phyloP scores from a whole-genome alignment of 2,113 vertebrate genomes.

The Chelonoidis abingdonii region DNA sequence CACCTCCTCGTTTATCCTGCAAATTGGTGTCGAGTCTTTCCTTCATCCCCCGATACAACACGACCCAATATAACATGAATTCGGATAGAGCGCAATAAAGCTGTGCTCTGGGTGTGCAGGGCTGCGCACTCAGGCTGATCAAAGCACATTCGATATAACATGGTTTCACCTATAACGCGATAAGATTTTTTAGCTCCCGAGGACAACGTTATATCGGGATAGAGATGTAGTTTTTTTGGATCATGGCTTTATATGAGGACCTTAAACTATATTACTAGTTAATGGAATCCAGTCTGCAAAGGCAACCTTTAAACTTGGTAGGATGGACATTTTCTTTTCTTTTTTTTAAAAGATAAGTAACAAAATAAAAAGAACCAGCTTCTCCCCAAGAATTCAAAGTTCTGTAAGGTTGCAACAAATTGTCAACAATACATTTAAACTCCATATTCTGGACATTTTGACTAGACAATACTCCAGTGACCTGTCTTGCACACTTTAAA shows the following conservation, averaged over 20 bases:
- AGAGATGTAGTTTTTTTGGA: background rate
- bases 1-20: too few species aligned
- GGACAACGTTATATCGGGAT: too few species aligned
- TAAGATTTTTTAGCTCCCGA: too few species aligned
- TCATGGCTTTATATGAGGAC: slow-evolving; percentile 14
- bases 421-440: background rate
- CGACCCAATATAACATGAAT: too few species aligned
- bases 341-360: background rate
- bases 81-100: too few species aligned
- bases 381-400: background rate
- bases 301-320: background rate
- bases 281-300: background rate
- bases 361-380: background rate
- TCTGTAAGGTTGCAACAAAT: background rate
- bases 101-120: too few species aligned
- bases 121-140: too few species aligned
- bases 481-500: background rate
- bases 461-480: background rate
- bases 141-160: too few species aligned
- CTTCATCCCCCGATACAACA: too few species aligned
- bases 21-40: too few species aligned
- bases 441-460: background rate
- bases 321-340: background rate
- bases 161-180: too few species aligned
- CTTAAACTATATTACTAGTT: background rate